phyloP scores from a whole-genome alignment of 2,797 vertebrate species.

The Anabacerthia variegaticeps region DNA sequence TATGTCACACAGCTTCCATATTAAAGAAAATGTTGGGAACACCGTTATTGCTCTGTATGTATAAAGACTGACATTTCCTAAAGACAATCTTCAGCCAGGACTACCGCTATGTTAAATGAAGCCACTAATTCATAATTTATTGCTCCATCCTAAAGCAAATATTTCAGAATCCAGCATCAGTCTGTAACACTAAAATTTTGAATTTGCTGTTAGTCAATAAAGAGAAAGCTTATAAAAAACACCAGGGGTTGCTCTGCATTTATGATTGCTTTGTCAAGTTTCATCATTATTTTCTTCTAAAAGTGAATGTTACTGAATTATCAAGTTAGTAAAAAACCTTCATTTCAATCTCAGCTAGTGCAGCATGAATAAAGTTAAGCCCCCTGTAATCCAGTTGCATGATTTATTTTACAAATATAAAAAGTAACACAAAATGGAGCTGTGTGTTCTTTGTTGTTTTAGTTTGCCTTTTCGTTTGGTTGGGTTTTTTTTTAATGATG shows the following conservation, averaged over 20 bases:
- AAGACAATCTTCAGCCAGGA: background rate
- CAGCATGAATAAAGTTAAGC: background rate
- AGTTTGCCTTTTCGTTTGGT: too few species aligned
- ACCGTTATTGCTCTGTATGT: background rate
- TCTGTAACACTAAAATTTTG: conserved; percentile 4
- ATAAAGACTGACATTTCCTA: conserved; percentile 43
- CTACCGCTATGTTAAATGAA: conserved; percentile 33
- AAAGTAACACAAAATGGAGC: background rate
- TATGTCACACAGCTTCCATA: background rate
- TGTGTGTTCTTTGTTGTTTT: background rate
- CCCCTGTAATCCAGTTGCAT: accelerated
- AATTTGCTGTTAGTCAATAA: background rate
- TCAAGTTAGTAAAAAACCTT: background rate
- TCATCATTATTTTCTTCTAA: background rate
- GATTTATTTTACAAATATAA: background rate
- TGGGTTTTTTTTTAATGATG: background rate
- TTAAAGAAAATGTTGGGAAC: conserved; percentile 1
- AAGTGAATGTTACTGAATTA: background rate
- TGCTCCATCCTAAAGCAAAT: conserved; percentile 9
- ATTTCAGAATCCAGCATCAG: conserved; percentile 10
- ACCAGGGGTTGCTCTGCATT: background rate
- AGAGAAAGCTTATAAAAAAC: background rate
- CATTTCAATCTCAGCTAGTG: background rate
- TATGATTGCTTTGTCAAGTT: background rate
- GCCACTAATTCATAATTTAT: conserved; percentile 56